Conservation (phyloP, 2,797 vertebrate species). For the Rhincodon typus region DNA sequence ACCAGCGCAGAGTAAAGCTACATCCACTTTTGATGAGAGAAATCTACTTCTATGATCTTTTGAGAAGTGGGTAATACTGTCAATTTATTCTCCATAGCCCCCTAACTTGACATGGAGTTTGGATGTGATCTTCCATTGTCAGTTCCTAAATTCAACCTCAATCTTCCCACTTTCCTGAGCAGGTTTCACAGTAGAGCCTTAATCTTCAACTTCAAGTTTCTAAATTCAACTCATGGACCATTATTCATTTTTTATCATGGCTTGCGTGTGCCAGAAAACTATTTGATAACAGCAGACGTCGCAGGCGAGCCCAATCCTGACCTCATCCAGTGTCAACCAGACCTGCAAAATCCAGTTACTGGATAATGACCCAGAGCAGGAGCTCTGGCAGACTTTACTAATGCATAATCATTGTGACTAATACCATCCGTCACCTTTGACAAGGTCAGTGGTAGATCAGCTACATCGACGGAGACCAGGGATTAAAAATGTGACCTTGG, state of each 20-base stretch:
- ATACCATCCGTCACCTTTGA: not conserved
- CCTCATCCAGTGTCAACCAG: not conserved
- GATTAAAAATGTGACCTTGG: not conserved
- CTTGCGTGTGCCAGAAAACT: not conserved
- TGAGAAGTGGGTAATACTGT: not conserved
- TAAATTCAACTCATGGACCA: not conserved
- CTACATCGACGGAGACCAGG: not conserved
- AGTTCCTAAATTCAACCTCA: not conserved
- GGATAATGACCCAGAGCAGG: not conserved
- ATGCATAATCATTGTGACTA: not conserved
- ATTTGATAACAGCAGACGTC: not conserved
- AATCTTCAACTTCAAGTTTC: not conserved
- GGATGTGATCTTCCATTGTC: not conserved
- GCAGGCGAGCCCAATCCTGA: not conserved
- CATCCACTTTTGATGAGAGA: not conserved
- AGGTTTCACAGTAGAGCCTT: not conserved
- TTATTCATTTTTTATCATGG: not conserved
- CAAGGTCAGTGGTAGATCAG: not conserved
- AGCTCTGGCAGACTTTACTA: not conserved
- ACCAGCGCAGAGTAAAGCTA: not conserved
- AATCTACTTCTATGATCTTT: not conserved
- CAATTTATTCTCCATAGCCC: not conserved
- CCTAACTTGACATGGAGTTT: not conserved
- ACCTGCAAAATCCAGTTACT: not conserved
- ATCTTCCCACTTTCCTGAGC: not conserved